phyloP scores from a whole-genome alignment of 2,113 vertebrate genomes.

The Synchiropus splendidus region DNA sequence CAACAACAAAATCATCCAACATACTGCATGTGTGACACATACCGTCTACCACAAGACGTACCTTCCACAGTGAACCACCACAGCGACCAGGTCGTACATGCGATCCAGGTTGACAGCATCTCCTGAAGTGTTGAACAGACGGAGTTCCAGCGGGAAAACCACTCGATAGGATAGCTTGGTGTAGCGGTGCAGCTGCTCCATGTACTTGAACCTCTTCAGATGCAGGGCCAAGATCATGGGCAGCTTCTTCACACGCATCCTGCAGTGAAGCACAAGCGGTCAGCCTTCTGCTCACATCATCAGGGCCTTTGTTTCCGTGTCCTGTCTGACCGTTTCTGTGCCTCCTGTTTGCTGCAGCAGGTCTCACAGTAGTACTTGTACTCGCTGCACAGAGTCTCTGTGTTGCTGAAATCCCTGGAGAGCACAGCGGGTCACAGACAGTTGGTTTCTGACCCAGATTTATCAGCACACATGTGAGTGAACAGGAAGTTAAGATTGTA shows the following conservation, averaged over 20 bases:
- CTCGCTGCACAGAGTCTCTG: conserved; percentile 93
- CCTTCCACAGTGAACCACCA: conserved; percentile 97
- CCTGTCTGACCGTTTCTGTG: conserved; percentile 83
- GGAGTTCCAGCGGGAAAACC: conserved; percentile 89
- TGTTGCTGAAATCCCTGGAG: conserved; percentile 95
- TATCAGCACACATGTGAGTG: background rate
- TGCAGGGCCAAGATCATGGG: conserved; percentile 97
- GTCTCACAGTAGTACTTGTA: conserved; percentile 98
- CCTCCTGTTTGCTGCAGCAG: conserved; percentile 97
- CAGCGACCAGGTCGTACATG: conserved; percentile 93
- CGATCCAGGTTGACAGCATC: conserved; percentile 90
- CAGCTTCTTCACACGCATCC: conserved; percentile 94
- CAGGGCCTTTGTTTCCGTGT: background rate
- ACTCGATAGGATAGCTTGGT: conserved; percentile 94
- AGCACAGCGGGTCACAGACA: conserved; percentile 23
- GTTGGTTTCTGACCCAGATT: too few species aligned
- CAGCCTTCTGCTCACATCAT: background rate
- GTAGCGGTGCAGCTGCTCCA: conserved; percentile 94
- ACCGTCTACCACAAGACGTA: conserved; percentile 22
- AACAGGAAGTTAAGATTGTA: conserved; percentile 55
- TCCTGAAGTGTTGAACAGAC: conserved; percentile 90
- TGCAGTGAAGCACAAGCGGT: conserved; percentile 32
- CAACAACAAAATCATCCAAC: too few species aligned
- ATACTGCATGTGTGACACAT: background rate
- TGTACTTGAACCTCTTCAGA: conserved; percentile 95